Evolutionary conservation across 2,797 vertebrate genomes (phyloP), one percentile per base, ranked within the genome.

Genomic region (Coendou prehensilis): DNA sequence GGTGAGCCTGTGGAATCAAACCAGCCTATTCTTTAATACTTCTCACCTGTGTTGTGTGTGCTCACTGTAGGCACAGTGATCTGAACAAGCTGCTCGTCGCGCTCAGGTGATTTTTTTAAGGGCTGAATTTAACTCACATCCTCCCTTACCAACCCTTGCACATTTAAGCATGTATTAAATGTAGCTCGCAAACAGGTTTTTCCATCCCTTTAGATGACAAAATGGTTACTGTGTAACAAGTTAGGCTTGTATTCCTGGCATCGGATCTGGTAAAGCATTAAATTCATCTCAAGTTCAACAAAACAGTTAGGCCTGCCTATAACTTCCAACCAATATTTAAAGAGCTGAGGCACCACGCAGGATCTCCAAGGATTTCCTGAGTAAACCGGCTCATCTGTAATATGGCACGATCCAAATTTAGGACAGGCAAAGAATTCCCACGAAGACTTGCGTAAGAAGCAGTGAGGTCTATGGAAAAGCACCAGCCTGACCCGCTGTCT

Each of bases 151-250:
- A 81, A 78, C 6, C 9, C 61, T 63, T 67, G 57, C 0, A 95
- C 15, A 73, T 88, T 84, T 64, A 41, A 87, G 78, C 47, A 81
- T n/a, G 90, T 33, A 64, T 26, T 57, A 92, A 88, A 93, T 6
- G 10, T 30, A 88, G 83, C 37, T 82, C 63, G 84, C 78, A 97
- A 93, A 89, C 71, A 86, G 37, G 59, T 63, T 93, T 95, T 95
- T 52, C 63, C 76, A 79, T 71, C 63, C 79, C 37, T 89, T 83
- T 56, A 75, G 89, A 93, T 1, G 83, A 87, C 47, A 76, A 95
- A 96, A 79, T 56, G 20, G 18, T 71, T 87, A 85, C 54, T 61
- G 50, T 79, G 15, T 69, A 59, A 83, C 45, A 76, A 92, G 57
- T 18, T 82, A 50, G n/a, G 37, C 54, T 83, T 90, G 26, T 84